Percentiles rank a stretch among this genome's conserved stretches.
phyloP scores from a whole-genome alignment of 2,888 invertebrate species.

The Nesidiocoris tenuis region DNA sequence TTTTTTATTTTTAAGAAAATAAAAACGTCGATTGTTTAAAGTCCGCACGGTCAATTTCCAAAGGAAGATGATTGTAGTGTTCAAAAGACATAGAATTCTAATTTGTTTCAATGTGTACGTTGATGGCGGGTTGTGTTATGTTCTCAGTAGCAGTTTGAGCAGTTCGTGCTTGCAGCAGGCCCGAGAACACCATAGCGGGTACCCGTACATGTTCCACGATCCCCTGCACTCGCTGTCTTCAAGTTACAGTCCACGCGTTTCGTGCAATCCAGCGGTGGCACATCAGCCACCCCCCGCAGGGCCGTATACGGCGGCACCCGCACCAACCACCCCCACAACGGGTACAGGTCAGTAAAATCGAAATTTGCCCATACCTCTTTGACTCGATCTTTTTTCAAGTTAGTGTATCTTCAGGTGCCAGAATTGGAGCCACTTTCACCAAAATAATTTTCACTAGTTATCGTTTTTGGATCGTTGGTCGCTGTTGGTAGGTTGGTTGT shows the following conservation, averaged over 20 bases:
- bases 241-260: slow-evolving; percentile 69
- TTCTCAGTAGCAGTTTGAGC: slow-evolving; percentile 71
- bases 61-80: too few relatives aligned
- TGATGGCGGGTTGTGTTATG: slow-evolving; percentile 2
- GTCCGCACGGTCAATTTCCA: too few relatives aligned
- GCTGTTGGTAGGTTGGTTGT: too few relatives aligned
- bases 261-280: slow-evolving; percentile 57
- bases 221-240: slow-evolving; percentile 73
- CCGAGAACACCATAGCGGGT: slow-evolving; percentile 60
- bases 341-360: slow-evolving; percentile 49
- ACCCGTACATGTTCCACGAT: slow-evolving; percentile 87
- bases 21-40: too few relatives aligned
- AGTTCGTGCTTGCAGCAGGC: slow-evolving; percentile 82
- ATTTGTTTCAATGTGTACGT: too few relatives aligned
- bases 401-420: too few relatives aligned
- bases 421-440: too few relatives aligned
- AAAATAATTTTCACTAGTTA: too few relatives aligned
- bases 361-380: not conserved
- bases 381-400: not conserved
- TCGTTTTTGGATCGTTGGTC: too few relatives aligned
- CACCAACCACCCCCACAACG: slow-evolving; percentile 54
- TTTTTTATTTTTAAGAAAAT: too few relatives aligned
- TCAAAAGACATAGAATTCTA: too few relatives aligned
- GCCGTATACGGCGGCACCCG: slow-evolving; percentile 53
- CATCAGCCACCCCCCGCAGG: slow-evolving; percentile 55